phyloP scores from a whole-genome alignment of 2,888 invertebrate genomes.

The Boloria selene region DNA sequence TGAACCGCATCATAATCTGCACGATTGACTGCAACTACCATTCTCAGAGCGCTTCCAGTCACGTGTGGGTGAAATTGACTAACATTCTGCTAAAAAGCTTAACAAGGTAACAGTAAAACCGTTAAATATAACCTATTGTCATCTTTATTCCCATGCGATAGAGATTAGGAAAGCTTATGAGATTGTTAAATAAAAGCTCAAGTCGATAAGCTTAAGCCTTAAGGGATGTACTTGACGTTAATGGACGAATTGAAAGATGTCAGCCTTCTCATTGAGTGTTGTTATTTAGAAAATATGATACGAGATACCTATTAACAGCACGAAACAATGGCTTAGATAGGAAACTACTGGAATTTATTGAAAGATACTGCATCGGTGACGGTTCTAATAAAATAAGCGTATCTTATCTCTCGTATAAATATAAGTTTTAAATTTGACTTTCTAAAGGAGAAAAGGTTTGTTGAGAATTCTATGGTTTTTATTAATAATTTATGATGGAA shows the following conservation, averaged over 20 bases:
- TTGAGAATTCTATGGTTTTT: too few relatives aligned
- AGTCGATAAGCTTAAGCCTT: constrained; percentile 23
- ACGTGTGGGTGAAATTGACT: constrained; percentile 46
- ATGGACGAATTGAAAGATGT: constrained; percentile 40
- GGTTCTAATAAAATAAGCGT: constrained; percentile 20
- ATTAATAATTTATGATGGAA: too few relatives aligned
- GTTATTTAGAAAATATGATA: constrained; percentile 29
- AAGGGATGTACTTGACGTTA: constrained; percentile 37
- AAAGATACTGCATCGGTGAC: constrained; percentile 13
- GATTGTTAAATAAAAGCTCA: constrained; percentile 28
- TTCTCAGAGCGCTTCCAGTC: constrained; percentile 38
- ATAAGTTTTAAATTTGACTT: constrained; percentile 19
- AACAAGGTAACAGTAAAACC: constrained; percentile 23
- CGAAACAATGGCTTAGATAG: constrained; percentile 28
- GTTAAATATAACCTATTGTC: constrained; percentile 22
- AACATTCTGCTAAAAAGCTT: constrained; percentile 31
- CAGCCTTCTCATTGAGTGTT: constrained; percentile 37
- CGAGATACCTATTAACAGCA: constrained; percentile 28
- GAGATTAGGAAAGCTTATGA: constrained; percentile 25
- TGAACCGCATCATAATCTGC: constrained; percentile 41
- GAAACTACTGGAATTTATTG: constrained; percentile 25
- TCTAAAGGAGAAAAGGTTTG: constrained; percentile 1
- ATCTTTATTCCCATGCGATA: constrained; percentile 33
- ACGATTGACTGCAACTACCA: constrained; percentile 45
- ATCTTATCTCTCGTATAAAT: constrained; percentile 3